Evolutionary conservation across 2,113 vertebrate genomes (phyloP), one percentile per base, ranked within the genome.

Genomic region (Polyodon spathula): DNA sequence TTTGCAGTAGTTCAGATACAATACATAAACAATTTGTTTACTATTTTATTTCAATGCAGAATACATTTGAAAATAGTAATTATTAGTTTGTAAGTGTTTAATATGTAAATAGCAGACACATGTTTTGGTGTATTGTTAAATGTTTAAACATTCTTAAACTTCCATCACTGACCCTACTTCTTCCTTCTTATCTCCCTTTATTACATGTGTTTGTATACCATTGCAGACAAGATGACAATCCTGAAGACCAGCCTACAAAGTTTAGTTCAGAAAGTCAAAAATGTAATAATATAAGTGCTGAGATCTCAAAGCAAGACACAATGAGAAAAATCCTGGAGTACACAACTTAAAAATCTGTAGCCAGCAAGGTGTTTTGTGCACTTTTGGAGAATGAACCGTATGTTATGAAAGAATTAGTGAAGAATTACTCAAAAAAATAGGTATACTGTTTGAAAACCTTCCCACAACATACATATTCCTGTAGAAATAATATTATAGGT

Each of bases 291-390:
- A 56, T 75, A 17, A 56, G 37, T 40, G 58, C 59, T 8, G 5
- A 61, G 5, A 0, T 0, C 17, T 75, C 73, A 9, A 0, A 40
- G 1, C 62, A 75, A 8, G n/a, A 6, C 1, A 70, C 63, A 55
- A 76, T 78, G 73, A 66, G 73, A 48, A 50, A 51, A 41, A 17
- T 78, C 43, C 60, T 78, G 10, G 17, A 56, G 0, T 42, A 37
- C 41, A 59, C 43, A 27, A 68, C 37, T 2, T 68, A 42, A 43
- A 60, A 17, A 40, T 56, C 8, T 12, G 39, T 55, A 8, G 68
- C 65, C 15, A n/a, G 67, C 10, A 17, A 2, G 4, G 57, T 78
- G 59, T 37, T 72, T 46, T 3, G 52, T 1, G 71, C 63, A 37
- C 63, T 78, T 44, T 15, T 16, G 0, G 6, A 9, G 2, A 41